Base-by-base conservation (phyloP, 2,113 vertebrate species). In the Ictalurus furcatus region DNA sequence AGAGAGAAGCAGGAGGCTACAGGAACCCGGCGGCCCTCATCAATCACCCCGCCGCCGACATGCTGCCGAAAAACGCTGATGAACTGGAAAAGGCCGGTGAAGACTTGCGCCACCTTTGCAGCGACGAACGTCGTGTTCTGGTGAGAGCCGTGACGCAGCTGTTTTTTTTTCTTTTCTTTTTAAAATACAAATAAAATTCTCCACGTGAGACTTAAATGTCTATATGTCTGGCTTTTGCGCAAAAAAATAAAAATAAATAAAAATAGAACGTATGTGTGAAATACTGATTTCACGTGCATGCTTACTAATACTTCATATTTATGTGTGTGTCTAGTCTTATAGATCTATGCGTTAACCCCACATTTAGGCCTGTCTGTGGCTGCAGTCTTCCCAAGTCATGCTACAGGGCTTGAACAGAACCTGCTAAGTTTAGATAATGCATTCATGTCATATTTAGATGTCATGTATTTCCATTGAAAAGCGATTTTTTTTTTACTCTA, bases 41-140 rank as follows among this genome's bases (percentile, higher is more conserved):
- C 65, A 30, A 74, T 58, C n/a, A 73, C 40, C 84, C 28, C 52
- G 40, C 23, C 59, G 74, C 61, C 58, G 37, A 40, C 13, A 61
- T 79, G 44, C 28, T 78, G 12, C 25, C 84, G 74, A 81, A 4
- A 63, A 82, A 85, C 93, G 87, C 93, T 96, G 63, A 92, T 97
- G 85, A 94, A 93, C 96, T 97, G 97, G 97, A 92, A 91, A 93
- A 96, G 95, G 94, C 96, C 96, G 34, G 92, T 96, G 88, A 93
- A 91, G 93, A 97, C 95, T 89, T 94, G 96, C 89, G 93, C 94
- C 12, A 91, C 93, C 92, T 97, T 98, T 91, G 90, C 96, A 90
- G 95, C 95, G 88, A 95, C 96, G 92, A 98, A 97, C 95, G 84
- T 95, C 89, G 92, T 96, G 76, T 97, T 97, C 92, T 97, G 97